These are phyloP conservation scores for Gymnoscelis rufifasciata DNA, from an alignment of 2,888 invertebrate genomes.

Conservation along the genomic window DNA sequence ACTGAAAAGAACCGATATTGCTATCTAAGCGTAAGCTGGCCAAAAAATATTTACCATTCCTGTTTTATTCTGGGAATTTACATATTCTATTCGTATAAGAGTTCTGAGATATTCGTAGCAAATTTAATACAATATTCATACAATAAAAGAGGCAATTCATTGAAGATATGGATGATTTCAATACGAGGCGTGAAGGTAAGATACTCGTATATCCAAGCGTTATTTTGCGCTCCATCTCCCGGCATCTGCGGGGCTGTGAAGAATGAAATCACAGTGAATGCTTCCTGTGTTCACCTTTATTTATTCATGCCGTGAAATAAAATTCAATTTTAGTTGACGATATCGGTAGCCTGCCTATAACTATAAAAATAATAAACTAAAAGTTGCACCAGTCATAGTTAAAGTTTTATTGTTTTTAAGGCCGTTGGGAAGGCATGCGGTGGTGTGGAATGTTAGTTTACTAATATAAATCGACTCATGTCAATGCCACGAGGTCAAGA, in stretches of 20 bases:
- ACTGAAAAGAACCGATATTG: conserved; percentile 2
- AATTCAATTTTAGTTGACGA: too few relatives aligned
- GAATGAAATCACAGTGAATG: conserved; percentile 1
- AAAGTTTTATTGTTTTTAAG: too few relatives aligned
- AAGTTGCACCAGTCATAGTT: too few relatives aligned
- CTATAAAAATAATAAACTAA: too few relatives aligned
- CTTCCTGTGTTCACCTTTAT: conserved; percentile 2
- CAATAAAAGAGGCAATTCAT: conserved; percentile 17
- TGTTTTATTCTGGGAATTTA: conserved; percentile 11
- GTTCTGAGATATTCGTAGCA: conserved; percentile 13
- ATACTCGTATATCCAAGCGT: conserved; percentile 1
- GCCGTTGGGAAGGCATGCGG: too few relatives aligned
- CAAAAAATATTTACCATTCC: conserved; percentile 8
- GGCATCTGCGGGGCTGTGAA: conserved; percentile 4
- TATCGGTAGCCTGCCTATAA: too few relatives aligned
- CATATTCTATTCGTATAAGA: conserved; percentile 12
- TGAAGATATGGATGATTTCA: conserved; percentile 18
- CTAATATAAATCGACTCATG: too few relatives aligned
- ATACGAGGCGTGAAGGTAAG: conserved; percentile 7
- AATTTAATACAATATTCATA: conserved; percentile 19
- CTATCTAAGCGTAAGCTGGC: background rate
- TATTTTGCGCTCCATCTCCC: conserved; percentile 13
- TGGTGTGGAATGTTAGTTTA: too few relatives aligned
- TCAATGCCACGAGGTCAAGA: too few relatives aligned
- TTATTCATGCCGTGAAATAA: background rate